These are phyloP conservation scores for Sinocyclocheilus anophthalmus DNA, from an alignment of 2,113 vertebrate genomes.

Conservation along the genomic window DNA sequence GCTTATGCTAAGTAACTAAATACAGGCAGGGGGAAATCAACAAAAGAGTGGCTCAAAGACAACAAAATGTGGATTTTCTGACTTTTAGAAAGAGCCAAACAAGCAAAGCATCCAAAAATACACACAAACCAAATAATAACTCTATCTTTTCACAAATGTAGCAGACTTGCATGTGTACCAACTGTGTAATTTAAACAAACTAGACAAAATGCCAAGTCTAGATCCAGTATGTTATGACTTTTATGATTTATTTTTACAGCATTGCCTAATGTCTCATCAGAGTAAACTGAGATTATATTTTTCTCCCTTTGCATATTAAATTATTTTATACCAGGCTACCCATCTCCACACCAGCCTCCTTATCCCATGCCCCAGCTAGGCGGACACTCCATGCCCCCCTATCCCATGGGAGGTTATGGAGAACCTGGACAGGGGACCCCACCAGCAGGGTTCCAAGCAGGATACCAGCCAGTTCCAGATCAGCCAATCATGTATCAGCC, in stretches of 20 bases:
- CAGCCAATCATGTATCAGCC: constrained; percentile 73
- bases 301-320: background rate
- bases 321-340: constrained; percentile 69
- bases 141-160: background rate
- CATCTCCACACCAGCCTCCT: constrained; percentile 61
- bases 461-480: constrained; percentile 61
- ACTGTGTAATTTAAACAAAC: background rate
- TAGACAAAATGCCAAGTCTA: background rate
- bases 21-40: background rate
- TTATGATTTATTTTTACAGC: background rate
- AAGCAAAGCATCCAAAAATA: background rate
- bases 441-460: constrained; percentile 73
- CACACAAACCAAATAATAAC: background rate
- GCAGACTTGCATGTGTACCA: background rate
- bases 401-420: constrained; percentile 68
- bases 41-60: background rate
- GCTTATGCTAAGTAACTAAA: background rate
- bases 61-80: background rate
- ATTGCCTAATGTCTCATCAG: background rate
- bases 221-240: background rate
- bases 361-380: constrained; percentile 69
- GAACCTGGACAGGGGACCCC: constrained; percentile 66
- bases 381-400: constrained; percentile 72
- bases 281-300: background rate
- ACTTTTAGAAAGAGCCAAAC: background rate